A percentile compares a stretch with the other conserved stretches of the same genome.
Conservation (phyloP, 2,113 vertebrate species). For the Heptranchias perlo region DNA sequence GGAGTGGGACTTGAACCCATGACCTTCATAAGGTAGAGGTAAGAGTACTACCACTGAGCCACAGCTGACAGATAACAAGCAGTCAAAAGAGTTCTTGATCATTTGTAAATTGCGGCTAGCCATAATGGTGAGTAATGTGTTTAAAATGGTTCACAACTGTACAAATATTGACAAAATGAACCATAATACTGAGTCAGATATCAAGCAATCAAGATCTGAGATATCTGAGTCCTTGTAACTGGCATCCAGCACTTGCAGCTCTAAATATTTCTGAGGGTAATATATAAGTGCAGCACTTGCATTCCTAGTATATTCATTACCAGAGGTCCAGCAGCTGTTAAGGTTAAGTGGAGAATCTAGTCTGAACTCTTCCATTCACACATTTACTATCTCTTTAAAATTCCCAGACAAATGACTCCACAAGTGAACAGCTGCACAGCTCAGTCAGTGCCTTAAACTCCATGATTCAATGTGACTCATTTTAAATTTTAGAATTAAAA, state of each 20-base stretch:
- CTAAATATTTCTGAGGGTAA: neutral
- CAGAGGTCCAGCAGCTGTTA: conserved; percentile 2
- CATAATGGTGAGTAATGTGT: neutral
- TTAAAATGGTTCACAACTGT: neutral
- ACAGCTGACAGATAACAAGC: neutral
- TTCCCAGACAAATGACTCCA: conserved; percentile 35
- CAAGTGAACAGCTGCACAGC: neutral
- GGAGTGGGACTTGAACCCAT: neutral
- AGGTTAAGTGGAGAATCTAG: conserved; percentile 17
- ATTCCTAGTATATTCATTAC: neutral
- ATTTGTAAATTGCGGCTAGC: neutral
- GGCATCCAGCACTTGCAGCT: neutral
- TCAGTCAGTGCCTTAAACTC: neutral
- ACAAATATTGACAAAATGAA: neutral
- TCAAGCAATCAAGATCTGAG: neutral
- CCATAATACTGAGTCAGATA: neutral
- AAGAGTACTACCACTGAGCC: neutral
- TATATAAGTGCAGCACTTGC: neutral
- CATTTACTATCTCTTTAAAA: conserved; percentile 32
- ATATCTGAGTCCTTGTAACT: neutral
- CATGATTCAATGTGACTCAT: neutral
- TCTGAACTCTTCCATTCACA: neutral
- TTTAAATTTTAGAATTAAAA: neutral
- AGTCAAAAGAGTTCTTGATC: neutral
- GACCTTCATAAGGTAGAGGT: neutral